Evolutionary conservation across 1,140 invertebrate species (phyloP), one percentile per base, ranked within the genome.

Genomic region (Zaprionus africanus): DNA sequence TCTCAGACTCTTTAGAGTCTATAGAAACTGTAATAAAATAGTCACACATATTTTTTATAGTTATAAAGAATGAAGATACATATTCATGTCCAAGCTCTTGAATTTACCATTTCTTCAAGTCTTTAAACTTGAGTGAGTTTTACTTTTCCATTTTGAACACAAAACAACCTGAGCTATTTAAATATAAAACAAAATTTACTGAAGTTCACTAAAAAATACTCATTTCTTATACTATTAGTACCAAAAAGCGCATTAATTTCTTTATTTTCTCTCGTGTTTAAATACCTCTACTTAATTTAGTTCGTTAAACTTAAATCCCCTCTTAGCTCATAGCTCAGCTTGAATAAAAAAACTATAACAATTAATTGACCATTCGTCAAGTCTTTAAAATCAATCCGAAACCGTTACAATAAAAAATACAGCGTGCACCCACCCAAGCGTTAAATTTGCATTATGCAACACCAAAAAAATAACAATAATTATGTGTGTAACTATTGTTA

Each of bases 401-500:
- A 46, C 41, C 41, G 41, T 46, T 46, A 46, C 13, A 38, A 38
- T 34, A 38, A 38, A 38, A 38, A 38, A 38, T 38, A 38, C n/a
- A 46, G 41, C n/a, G 7, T 0, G n/a, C 36, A 59, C 43, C 61
- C 49, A 38, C 31, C 49, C 57, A 46, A 19, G 34, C 41, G 15
- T 58, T 46, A 13, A 26, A 59, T 60, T 60, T 38, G 36, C 26
- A 63, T 64, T 64, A 64, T 57, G 68, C 68, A 64, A 71, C 28
- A 60, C 9, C 13, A 24, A 57, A 41, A 24, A 41, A 41, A 34
- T 34, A 34, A 31, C 1, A 31, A 34, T 34, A 34, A 34, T 34
- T 31, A 7, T 41, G 38, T 17, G 3, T 34, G 38, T 26, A 31
- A 49, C 24, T 41, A 13, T 24, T 53, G 12, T 56, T 43, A 41